Evolutionary conservation across 2,797 vertebrate genomes (phyloP), one percentile per base, ranked within the genome.

Genomic region (Somateria mollissima): DNA sequence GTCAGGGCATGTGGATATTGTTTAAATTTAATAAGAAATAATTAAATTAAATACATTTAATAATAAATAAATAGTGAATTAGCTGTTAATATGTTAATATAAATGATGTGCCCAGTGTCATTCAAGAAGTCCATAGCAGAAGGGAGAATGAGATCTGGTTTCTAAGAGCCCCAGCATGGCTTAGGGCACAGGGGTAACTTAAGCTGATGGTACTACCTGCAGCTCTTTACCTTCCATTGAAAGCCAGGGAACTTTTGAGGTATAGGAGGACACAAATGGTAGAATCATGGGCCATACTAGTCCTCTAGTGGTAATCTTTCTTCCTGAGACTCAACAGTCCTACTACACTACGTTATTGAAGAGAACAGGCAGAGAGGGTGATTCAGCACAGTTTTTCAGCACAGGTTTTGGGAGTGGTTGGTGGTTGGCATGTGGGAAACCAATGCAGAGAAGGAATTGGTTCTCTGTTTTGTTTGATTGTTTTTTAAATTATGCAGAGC

Each of bases 231-330:
- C 8, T 84, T 43, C 6, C 8, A 6, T 34, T 58, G 67, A 61
- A 83, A 85, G 58, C 39, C 45, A 51, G 25, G 7, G 4, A 54
- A 15, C 30, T 87, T 89, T 57, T 74, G 57, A 80, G 8, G 4
- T 41, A 28, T 25, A 11, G 43, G 45, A 89, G 54, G 10, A 69
- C 34, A 10, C 28, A 8, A 41, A 41, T n/a, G 49, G 22, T 65
- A 69, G 41, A 84, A 56, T 61, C 0, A 1, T 0, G 8, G 30
- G 25, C 13, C 3, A 6, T 43, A 36, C n/a, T n/a, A n/a, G 10
- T 41, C 6, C 36, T n/a, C 11, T 30, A 56, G 53, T 32, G 64
- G 53, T 37, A 45, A 2, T 72, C 61, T 90, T 84, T 28, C 6
- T n/a, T 86, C 11, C 43, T 74, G 24, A 70, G 73, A 17, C 27